Evolutionary conservation across 2,888 invertebrate genomes (phyloP).

Genomic region (Drosophila anceps): DNA sequence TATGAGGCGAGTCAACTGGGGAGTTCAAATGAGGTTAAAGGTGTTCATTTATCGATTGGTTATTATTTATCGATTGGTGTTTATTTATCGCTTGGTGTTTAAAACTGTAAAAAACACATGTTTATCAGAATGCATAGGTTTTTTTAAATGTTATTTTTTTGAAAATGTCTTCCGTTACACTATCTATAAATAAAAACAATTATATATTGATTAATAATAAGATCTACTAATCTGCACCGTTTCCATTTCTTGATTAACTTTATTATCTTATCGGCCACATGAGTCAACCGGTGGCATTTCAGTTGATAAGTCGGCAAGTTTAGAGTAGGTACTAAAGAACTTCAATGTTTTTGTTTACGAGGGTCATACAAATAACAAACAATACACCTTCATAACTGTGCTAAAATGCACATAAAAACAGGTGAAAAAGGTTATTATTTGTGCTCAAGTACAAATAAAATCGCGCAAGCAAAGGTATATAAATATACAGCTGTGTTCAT

Average conservation of each 20-base stretch:
- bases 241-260: background rate
- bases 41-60: background rate
- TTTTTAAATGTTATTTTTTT: background rate
- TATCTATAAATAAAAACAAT: background rate
- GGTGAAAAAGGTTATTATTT: background rate
- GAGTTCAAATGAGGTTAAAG: constrained; percentile 1
- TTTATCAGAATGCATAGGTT: background rate
- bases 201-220: constrained; percentile 2
- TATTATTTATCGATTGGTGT: background rate
- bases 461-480: no score
- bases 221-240: background rate
- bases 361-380: background rate
- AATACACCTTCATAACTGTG: background rate
- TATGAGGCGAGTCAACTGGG: constrained; percentile 28
- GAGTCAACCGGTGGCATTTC: background rate
- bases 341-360: constrained; percentile 37
- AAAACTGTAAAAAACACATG: background rate
- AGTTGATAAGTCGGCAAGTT: constrained; percentile 33
- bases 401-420: background rate
- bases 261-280: constrained; percentile 34
- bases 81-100: constrained; percentile 3
- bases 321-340: constrained; percentile 37
- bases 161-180: background rate
- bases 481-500: no score
- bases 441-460: background rate